Percentiles rank a stretch among this genome's conserved stretches.
Conservation (phyloP, 2,888 invertebrate species). For the Oconnorella tubifera region DNA sequence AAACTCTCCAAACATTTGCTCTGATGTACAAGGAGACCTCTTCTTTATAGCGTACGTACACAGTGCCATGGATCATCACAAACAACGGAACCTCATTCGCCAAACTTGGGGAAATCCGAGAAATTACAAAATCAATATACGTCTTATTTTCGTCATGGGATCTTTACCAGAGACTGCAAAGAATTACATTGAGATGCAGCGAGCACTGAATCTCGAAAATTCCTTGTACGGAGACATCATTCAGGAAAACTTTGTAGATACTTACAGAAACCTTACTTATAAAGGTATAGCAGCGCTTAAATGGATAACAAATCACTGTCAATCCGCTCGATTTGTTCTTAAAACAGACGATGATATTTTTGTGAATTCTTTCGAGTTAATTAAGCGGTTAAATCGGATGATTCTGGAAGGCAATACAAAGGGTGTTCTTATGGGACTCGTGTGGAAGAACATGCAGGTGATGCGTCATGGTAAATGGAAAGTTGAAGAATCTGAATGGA, state of each 20-base stretch:
- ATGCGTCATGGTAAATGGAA: slow-evolving; percentile 47
- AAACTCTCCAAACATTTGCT: slow-evolving; percentile 4
- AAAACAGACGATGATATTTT: slow-evolving; percentile 59
- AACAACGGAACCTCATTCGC: slow-evolving; percentile 50
- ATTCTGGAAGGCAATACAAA: slow-evolving; percentile 7
- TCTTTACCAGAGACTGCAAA: background rate
- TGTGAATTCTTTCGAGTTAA: slow-evolving; percentile 57
- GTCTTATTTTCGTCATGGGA: slow-evolving; percentile 46
- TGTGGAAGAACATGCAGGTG: slow-evolving; percentile 53
- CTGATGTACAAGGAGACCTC: slow-evolving; percentile 29
- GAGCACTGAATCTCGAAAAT: slow-evolving; percentile 43
- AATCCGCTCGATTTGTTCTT: slow-evolving; percentile 49
- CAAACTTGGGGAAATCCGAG: slow-evolving; percentile 51
- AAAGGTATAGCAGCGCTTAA: slow-evolving; percentile 56
- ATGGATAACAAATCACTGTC: slow-evolving; percentile 55
- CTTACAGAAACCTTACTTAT: slow-evolving; percentile 57
- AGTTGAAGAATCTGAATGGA: slow-evolving; percentile 45
- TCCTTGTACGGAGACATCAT: slow-evolving; percentile 50
- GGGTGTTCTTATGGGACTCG: slow-evolving; percentile 47
- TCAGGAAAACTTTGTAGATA: slow-evolving; percentile 55
- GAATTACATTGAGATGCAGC: slow-evolving; percentile 34
- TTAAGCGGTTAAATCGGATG: slow-evolving; percentile 33
- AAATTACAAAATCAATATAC: slow-evolving; percentile 36
- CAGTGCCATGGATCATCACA: slow-evolving; percentile 49
- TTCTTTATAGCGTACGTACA: slow-evolving; percentile 51